These are phyloP conservation scores for Montipora cactus DNA, from an alignment of 64 coral and sea anemone species.

Conservation along the genomic window DNA sequence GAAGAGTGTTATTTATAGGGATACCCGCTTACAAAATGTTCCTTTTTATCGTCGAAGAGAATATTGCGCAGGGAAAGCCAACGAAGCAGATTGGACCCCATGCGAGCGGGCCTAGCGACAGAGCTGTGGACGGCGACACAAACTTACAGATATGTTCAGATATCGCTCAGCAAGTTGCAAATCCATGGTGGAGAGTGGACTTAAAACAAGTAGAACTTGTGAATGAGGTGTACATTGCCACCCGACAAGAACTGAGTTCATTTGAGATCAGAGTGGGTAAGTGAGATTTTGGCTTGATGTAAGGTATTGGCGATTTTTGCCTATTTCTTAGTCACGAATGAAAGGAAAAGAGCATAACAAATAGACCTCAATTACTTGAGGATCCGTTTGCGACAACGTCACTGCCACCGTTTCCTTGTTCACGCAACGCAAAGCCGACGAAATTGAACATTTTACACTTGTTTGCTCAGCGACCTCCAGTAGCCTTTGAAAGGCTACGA, in stretches of 20 bases:
- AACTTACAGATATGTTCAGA: not conserved
- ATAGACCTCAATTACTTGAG: too few relatives aligned
- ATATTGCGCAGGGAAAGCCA: slow-evolving; percentile 6
- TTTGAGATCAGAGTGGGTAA: slow-evolving; percentile 57
- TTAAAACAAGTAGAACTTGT: slow-evolving; percentile 6
- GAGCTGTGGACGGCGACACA: slow-evolving; percentile 10
- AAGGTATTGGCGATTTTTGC: too few relatives aligned
- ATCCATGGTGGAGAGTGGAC: slow-evolving; percentile 42
- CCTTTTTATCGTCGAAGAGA: not conserved
- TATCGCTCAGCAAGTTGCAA: not conserved
- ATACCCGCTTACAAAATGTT: too few relatives aligned
- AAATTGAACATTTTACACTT: too few relatives aligned
- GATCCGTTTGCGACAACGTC: too few relatives aligned
- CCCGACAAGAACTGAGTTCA: not conserved
- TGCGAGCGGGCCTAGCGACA: not conserved
- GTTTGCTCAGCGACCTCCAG: too few relatives aligned
- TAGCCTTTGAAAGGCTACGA: too few relatives aligned
- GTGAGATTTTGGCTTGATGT: not conserved
- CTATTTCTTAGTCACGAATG: not conserved
- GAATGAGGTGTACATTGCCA: slow-evolving; percentile 37
- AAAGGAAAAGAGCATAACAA: too few relatives aligned
- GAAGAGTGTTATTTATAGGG: not conserved
- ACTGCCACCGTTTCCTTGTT: too few relatives aligned
- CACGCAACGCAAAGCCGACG: too few relatives aligned
- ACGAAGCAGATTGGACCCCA: not conserved